These are phyloP conservation scores for Drosophila hamatofila DNA, from an alignment of 2,888 invertebrate genomes.

Conservation along the genomic window DNA sequence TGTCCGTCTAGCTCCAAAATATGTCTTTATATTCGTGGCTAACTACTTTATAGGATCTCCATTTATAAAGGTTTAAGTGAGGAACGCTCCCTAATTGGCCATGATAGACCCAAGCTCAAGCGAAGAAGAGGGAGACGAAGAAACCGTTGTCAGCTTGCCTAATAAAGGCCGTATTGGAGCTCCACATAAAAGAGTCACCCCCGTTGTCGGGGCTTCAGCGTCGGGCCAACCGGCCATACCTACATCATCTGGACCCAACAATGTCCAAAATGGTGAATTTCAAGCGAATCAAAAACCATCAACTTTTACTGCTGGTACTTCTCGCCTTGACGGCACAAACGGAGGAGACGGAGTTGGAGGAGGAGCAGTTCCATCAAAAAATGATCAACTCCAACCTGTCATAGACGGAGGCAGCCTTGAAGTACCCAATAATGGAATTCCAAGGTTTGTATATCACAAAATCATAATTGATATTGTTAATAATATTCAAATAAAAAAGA, in stretches of 20 bases:
- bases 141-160: slow-evolving; percentile 87
- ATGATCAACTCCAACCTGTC: slow-evolving; percentile 46
- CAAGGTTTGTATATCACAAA: slow-evolving; percentile 74
- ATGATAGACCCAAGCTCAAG: slow-evolving; percentile 99
- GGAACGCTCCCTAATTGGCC: not conserved
- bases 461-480: not conserved
- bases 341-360: slow-evolving; percentile 51
- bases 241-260: slow-evolving; percentile 58
- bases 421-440: slow-evolving; percentile 82
- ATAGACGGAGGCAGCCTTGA: slow-evolving; percentile 83
- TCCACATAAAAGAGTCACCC: slow-evolving; percentile 72
- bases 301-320: slow-evolving; percentile 35
- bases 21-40: not conserved
- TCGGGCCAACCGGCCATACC: slow-evolving; percentile 2
- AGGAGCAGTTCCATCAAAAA: slow-evolving; percentile 31
- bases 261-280: slow-evolving; percentile 85
- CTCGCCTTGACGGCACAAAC: slow-evolving; percentile 74
- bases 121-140: slow-evolving; percentile 97
- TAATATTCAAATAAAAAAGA: not conserved
- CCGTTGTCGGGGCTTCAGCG: slow-evolving; percentile 19
- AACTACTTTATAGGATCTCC: not conserved
- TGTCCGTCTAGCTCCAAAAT: not conserved
- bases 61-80: not conserved
- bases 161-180: slow-evolving; percentile 76
- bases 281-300: slow-evolving; percentile 61